These are phyloP conservation scores for Diploscapter pachys DNA, from an alignment of 1,140 invertebrate genomes.

Conservation along the genomic window DNA sequence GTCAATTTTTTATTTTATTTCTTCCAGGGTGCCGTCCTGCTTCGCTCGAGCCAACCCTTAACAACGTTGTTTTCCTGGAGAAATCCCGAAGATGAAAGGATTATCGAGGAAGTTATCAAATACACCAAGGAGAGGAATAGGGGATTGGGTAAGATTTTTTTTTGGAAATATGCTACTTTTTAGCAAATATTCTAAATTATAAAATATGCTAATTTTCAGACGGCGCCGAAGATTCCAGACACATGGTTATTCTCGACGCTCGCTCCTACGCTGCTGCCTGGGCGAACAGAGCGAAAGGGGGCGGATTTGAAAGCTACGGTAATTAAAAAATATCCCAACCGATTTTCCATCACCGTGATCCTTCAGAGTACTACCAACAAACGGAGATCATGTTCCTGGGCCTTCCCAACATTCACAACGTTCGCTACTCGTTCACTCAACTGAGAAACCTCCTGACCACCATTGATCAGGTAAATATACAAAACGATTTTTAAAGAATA, in stretches of 20 bases:
- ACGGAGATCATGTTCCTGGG: slow-evolving; percentile 18
- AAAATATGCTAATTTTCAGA: slow-evolving; percentile 14
- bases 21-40: slow-evolving; percentile 76
- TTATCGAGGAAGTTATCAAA: slow-evolving; percentile 77
- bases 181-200: not conserved
- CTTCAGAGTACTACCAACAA: slow-evolving; percentile 26
- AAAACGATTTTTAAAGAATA: slow-evolving; percentile 2
- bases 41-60: slow-evolving; percentile 85
- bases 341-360: not conserved
- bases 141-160: slow-evolving; percentile 28
- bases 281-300: slow-evolving; percentile 87
- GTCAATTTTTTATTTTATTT: not conserved
- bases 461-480: not conserved
- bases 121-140: slow-evolving; percentile 68
- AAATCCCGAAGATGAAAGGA: slow-evolving; percentile 78
- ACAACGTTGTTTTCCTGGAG: slow-evolving; percentile 89
- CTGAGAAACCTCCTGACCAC: slow-evolving; percentile 63
- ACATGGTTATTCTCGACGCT: slow-evolving; percentile 85
- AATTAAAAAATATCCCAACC: slow-evolving; percentile 74
- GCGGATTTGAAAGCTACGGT: slow-evolving; percentile 83
- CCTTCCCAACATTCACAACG: slow-evolving; percentile 89
- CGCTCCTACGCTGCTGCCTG: slow-evolving; percentile 88
- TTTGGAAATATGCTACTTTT: not conserved
- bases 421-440: slow-evolving; percentile 70
- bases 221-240: slow-evolving; percentile 64